A percentile compares a stretch with the other conserved stretches of the same genome.
These are phyloP conservation scores for Periplaneta americana DNA, from an alignment of 1,140 invertebrate genomes.

Conservation along the genomic window DNA sequence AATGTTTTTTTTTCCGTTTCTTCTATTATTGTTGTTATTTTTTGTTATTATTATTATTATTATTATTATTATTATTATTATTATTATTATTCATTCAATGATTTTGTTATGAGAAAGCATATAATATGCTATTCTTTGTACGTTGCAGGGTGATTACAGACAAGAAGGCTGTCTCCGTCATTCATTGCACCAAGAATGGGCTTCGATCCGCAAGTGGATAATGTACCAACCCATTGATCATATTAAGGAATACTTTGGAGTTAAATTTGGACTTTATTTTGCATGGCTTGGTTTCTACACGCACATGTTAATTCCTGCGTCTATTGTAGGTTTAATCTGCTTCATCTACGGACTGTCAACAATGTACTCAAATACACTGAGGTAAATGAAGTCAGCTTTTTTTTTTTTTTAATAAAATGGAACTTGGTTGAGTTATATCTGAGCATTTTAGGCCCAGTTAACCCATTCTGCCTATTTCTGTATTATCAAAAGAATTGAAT, in stretches of 20 bases:
- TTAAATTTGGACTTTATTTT: slow-evolving; percentile 87
- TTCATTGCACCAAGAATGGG: slow-evolving; percentile 81
- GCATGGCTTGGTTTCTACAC: slow-evolving; percentile 98
- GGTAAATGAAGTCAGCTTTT: slow-evolving; percentile 45
- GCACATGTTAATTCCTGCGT: slow-evolving; percentile 82
- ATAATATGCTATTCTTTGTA: background rate
- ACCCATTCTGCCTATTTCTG: no score
- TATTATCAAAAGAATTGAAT: no score
- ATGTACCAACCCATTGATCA: slow-evolving; percentile 87
- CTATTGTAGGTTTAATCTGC: slow-evolving; percentile 74
- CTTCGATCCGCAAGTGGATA: slow-evolving; percentile 69
- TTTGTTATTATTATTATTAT: no score
- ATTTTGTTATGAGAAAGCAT: background rate
- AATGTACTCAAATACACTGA: slow-evolving; percentile 63
- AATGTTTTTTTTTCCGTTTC: no score
- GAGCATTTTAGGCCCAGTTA: no score
- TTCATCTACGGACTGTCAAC: slow-evolving; percentile 77
- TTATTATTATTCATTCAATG: no score
- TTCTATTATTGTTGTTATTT: no score
- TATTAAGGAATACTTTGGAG: slow-evolving; percentile 87
- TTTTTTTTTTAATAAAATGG: no score
- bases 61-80: no score
- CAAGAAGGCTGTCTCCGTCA: slow-evolving; percentile 62
- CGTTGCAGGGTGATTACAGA: slow-evolving; percentile 59
- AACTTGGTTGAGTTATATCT: no score